Percentiles rank a stretch among this genome's conserved stretches.
Evolutionary conservation across 1,140 invertebrate species (phyloP).

Genomic region (Drosophila sechellia): DNA sequence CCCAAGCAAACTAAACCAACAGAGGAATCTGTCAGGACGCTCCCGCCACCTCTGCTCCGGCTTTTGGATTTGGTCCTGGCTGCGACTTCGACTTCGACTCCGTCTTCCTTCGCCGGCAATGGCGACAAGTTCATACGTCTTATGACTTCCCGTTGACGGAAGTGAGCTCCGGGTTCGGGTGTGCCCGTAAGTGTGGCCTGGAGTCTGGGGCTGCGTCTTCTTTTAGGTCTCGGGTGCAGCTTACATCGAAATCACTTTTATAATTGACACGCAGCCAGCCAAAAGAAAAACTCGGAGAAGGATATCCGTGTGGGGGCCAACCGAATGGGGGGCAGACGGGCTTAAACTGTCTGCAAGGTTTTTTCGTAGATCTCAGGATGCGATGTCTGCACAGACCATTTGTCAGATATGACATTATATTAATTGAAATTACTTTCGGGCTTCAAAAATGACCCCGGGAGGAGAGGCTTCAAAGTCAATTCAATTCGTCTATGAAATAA

Average conservation of each 20-base stretch:
- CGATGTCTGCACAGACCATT: slow-evolving; percentile 74
- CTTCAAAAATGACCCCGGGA: slow-evolving; percentile 13
- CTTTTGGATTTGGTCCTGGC: slow-evolving; percentile 7
- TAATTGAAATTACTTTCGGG: slow-evolving; percentile 71
- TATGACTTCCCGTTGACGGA: slow-evolving; percentile 82
- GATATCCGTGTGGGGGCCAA: slow-evolving; percentile 16
- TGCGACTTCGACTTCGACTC: slow-evolving; percentile 15
- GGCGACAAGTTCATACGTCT: slow-evolving; percentile 81
- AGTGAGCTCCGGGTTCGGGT: slow-evolving; percentile 39
- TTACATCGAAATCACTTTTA: slow-evolving; percentile 81
- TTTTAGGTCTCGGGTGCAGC: slow-evolving; percentile 65
- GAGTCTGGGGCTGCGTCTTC: slow-evolving; percentile 34
- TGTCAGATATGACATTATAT: slow-evolving; percentile 78
- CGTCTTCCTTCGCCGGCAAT: slow-evolving; percentile 28
- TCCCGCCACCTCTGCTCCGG: slow-evolving; percentile 39
- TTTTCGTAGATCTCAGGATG: slow-evolving; percentile 55
- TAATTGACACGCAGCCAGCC: slow-evolving; percentile 81
- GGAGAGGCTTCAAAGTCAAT: slow-evolving; percentile 57
- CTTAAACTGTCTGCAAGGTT: slow-evolving; percentile 53
- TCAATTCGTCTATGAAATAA: slow-evolving; percentile 57
- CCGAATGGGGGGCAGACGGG: slow-evolving; percentile 23
- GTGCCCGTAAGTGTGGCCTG: slow-evolving; percentile 42
- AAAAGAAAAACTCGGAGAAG: slow-evolving; percentile 63
- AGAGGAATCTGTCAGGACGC: slow-evolving; percentile 53
- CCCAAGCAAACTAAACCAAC: slow-evolving; percentile 48